Base-by-base conservation (phyloP, 2,797 vertebrate genomes). In the Arnoldichthys spilopterus region DNA sequence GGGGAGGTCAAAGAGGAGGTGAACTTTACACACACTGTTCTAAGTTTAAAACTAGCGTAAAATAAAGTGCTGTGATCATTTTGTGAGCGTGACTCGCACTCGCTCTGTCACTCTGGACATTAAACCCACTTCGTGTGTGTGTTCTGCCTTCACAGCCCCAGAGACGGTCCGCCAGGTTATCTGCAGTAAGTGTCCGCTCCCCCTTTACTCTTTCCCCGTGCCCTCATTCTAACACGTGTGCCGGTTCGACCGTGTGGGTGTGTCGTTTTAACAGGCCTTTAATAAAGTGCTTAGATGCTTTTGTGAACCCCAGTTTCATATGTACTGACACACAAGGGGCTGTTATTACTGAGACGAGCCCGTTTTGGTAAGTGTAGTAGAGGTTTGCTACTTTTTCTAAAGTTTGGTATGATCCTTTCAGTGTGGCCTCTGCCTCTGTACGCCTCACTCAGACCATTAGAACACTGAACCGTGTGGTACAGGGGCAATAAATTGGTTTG, bases 161-260 rank as follows among this genome's bases (percentile, higher is more conserved):
- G 88, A 95, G 94, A 92, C 91, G 94, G 90, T 96, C 94, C 30
- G 91, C 93, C 54, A 94, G 94, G 86, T 86, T 96, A 86, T 95
- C 92, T 6, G 91, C 93, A 87, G 95, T 96, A 89, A 93, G 94
- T 94, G 30, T 51, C 22, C 59, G 11, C 47, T 18, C 20, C 8
- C 47, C 20, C 47, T 13, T 47, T 69, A 54, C 49, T 30, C 16
- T 67, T 20, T 12, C 34, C 45, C 13, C 40, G 56, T 6, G 45
- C 26, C 54, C 20, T 53, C 15, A 11, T 4, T 22, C 47, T 49
- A 1, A 16, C 2, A 3, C 1, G 7, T 49, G n/a, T n/a, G n/a
- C n/a, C n/a, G n/a, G n/a, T n/a, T n/a, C n/a, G n/a, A n/a, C 3
- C 15, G 7, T 49, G 3, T 49, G 13, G 47, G 1, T 49, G 7